Base-by-base conservation (phyloP, 2,113 vertebrate genomes). In the Crotalus viridis region DNA sequence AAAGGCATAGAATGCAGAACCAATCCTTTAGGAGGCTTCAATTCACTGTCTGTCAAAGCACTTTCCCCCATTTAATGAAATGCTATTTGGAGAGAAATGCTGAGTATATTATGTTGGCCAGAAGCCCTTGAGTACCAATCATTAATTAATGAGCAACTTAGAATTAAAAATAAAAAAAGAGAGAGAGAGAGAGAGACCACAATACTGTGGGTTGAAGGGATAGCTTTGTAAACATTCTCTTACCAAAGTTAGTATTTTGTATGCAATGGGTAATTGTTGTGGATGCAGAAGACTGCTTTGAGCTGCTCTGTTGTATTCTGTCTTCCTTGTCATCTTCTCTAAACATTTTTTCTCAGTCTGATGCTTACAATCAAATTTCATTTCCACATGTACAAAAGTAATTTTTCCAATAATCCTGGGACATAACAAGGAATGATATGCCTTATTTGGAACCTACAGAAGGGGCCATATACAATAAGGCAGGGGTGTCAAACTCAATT, bases 1-100 rank as follows among this genome's bases (percentile, higher is more conserved):
- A 96, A 95, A 96, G 95, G 93, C 93, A 91, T 94, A 91, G 95
- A 95, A 95, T 95, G 94, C 21, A 92, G 93, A 95, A 91, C 93
- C 95, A 96, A 95, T 93, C 94, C 93, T 93, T 95, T 96, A 95
- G 91, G 91, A 52, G 90, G 89, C 94, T 87, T 85, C 61, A 87
- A 94, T 94, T 8, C 89, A 88, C 87, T 93, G 92, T 91, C 59
- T 94, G 94, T 87, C 89, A 95, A 95, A 87, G 54, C 90, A 89
- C 57, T 33, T 24, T 5, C 1, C 1, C 26, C 0, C 9, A 9
- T 52, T 89, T 86, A 89, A 89, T 87, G 46, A 87, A 85, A 26
- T 33, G 13, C 2, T 43, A 33, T 89, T 88, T 8, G 90, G 90
- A 90, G 90, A 93, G 94, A 94, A 39, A 91, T 81, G 28, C 33